A percentile compares a stretch with the other conserved stretches of the same genome.
Conservation (phyloP, 2,797 vertebrate species). For the Lepidocolaptes lacrymiger region DNA sequence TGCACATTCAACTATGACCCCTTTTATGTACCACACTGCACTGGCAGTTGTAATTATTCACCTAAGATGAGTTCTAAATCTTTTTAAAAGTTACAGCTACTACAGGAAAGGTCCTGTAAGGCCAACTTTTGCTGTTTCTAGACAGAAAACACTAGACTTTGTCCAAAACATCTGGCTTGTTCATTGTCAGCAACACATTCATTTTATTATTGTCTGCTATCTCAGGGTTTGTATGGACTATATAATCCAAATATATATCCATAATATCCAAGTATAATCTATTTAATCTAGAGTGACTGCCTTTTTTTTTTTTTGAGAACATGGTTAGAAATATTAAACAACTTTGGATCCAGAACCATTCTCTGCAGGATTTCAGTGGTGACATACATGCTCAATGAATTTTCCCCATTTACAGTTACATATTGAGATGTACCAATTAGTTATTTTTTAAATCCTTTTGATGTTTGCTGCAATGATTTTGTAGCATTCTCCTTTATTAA, state of each 20-base stretch:
- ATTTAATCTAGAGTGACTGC: not conserved
- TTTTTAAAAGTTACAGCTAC: not conserved
- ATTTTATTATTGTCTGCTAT: not conserved
- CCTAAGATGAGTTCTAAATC: not conserved
- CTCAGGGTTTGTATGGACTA: not conserved
- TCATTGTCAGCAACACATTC: not conserved
- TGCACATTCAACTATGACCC: rapidly evolving
- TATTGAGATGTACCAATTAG: not conserved
- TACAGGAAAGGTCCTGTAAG: not conserved
- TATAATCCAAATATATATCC: not conserved
- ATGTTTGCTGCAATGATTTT: slow-evolving; percentile 28
- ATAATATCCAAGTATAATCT: not conserved
- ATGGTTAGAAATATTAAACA: not conserved
- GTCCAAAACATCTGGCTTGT: not conserved
- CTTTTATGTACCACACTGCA: not conserved
- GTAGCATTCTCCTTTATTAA: slow-evolving; percentile 22
- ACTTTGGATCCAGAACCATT: not conserved
- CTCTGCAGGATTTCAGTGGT: not conserved
- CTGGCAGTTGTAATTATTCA: not conserved
- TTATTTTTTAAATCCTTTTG: not conserved
- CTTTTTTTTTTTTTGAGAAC: not conserved
- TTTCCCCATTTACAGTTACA: not conserved
- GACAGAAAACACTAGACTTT: not conserved
- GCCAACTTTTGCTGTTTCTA: not conserved
- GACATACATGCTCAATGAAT: not conserved